Evolutionary conservation across 2,888 invertebrate species (phyloP).

Genomic region (Ellobium chinense): DNA sequence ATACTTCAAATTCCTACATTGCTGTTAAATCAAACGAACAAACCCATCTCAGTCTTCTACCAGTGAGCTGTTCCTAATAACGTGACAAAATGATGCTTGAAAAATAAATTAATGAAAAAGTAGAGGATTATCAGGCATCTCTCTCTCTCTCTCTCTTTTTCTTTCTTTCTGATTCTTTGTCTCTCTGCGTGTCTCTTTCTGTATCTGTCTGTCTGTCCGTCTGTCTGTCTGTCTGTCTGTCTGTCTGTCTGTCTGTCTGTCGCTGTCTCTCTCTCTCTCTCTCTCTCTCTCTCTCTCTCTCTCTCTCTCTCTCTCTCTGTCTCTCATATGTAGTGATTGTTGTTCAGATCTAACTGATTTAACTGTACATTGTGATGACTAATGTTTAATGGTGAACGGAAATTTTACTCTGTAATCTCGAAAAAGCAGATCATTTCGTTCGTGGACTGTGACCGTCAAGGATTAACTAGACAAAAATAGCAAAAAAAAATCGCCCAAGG

Average conservation of each 20-base stretch:
- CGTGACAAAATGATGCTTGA: no score
- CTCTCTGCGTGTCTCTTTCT: background rate
- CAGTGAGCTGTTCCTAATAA: no score
- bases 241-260: background rate
- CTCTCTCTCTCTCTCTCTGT: constrained; percentile 8
- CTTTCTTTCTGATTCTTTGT: background rate
- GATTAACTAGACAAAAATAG: no score
- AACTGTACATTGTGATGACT: no score
- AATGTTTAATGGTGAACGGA: no score
- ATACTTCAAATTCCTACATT: no score
- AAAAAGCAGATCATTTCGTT: no score
- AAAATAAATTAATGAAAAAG: background rate
- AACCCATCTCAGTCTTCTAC: no score
- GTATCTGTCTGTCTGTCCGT: background rate
- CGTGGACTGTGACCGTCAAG: no score
- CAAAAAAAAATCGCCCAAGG: no score
- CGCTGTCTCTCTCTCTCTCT: background rate
- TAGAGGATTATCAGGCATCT: background rate
- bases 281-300: background rate
- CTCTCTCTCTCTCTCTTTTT: constrained; percentile 6
- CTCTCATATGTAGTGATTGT: background rate
- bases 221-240: background rate
- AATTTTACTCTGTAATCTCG: no score
- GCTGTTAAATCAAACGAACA: no score
- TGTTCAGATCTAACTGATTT: background rate